Conservation (phyloP, 2,797 vertebrate genomes). For the Bradypodion pumilum region DNA sequence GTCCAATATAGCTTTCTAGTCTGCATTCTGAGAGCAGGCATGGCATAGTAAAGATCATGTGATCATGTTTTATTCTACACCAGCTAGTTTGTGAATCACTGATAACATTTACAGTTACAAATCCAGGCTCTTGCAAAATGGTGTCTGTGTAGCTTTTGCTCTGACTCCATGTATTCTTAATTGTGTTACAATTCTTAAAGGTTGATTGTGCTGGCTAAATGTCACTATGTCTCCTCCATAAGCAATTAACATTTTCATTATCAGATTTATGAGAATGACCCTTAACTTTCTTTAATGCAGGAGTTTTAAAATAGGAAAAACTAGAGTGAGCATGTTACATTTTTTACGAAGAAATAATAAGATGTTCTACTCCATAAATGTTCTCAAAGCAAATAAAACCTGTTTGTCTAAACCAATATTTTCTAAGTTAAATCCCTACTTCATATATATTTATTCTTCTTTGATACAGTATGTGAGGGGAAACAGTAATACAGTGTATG, state of each 20-base stretch:
- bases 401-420: slow-evolving; percentile 4
- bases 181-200: slow-evolving; percentile 25
- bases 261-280: slow-evolving; percentile 19
- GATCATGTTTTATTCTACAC: not conserved
- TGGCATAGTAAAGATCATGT: no score
- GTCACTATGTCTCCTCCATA: not conserved
- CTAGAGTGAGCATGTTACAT: not conserved
- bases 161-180: slow-evolving; percentile 17
- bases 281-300: not conserved
- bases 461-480: not conserved
- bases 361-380: slow-evolving; percentile 1
- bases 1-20: no score
- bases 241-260: slow-evolving; percentile 24
- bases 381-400: not conserved
- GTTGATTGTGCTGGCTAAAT: slow-evolving; percentile 5
- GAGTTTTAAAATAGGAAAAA: not conserved
- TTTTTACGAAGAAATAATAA: not conserved
- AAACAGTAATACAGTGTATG: no score
- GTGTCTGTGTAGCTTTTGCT: slow-evolving; percentile 1
- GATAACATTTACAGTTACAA: not conserved
- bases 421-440: not conserved
- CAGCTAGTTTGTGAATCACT: not conserved
- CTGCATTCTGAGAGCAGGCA: no score
- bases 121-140: not conserved
- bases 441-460: not conserved